phyloP scores from a whole-genome alignment of 2,888 invertebrate species.

The Ommatoiulus sabulosus region DNA sequence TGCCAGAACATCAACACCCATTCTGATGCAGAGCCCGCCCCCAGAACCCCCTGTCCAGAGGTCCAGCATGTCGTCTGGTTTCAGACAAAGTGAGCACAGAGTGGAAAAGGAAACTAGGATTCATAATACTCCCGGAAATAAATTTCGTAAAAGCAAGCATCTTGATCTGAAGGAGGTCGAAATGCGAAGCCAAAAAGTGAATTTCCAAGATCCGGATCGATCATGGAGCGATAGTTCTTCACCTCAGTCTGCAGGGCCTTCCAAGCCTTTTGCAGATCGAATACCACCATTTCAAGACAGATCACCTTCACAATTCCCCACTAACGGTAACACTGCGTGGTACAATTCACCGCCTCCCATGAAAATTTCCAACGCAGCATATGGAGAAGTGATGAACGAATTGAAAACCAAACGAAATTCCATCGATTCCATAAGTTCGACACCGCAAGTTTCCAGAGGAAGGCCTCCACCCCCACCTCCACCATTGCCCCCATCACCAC shows the following conservation, averaged over 20 bases:
- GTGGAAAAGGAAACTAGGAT: background rate
- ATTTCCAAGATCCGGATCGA: slow-evolving; percentile 54
- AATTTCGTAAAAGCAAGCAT: slow-evolving; percentile 6
- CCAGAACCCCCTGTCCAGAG: background rate
- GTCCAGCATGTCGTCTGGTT: background rate
- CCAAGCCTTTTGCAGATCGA: slow-evolving; percentile 51
- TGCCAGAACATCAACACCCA: slow-evolving; percentile 50
- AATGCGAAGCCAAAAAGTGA: slow-evolving; percentile 32
- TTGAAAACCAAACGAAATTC: slow-evolving; percentile 62
- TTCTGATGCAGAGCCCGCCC: background rate
- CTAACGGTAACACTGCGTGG: slow-evolving; percentile 8
- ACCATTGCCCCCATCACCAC: slow-evolving; percentile 91
- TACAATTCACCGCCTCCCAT: slow-evolving; percentile 52
- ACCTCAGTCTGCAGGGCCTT: slow-evolving; percentile 2
- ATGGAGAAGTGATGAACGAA: slow-evolving; percentile 71
- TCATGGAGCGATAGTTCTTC: slow-evolving; percentile 56
- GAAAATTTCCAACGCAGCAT: slow-evolving; percentile 68
- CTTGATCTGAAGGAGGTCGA: slow-evolving; percentile 2
- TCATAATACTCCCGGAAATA: slow-evolving; percentile 18
- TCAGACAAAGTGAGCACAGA: background rate
- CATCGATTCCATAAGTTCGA: slow-evolving; percentile 55
- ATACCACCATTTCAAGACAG: slow-evolving; percentile 53
- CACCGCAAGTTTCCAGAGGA: slow-evolving; percentile 57
- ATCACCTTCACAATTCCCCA: background rate
- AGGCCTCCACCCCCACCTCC: slow-evolving; percentile 68